phyloP scores from a whole-genome alignment of 1,140 invertebrate genomes.

The Ptiloglossa arizonensis region DNA sequence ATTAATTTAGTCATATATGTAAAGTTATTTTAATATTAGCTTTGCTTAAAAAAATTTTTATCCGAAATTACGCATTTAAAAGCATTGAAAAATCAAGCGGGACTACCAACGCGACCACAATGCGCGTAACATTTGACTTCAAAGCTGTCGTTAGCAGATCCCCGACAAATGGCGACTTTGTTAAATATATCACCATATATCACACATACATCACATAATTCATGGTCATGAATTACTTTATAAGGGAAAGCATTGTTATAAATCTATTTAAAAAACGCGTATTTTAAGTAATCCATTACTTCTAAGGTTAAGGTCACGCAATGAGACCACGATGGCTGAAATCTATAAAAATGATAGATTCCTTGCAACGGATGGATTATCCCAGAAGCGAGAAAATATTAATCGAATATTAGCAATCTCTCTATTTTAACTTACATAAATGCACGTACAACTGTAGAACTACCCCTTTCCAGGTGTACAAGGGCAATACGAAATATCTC shows the following conservation, averaged over 20 bases:
- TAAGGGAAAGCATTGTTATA: not conserved
- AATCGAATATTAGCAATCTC: not conserved
- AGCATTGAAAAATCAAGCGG: not conserved
- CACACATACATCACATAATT: no score
- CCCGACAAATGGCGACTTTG: constrained; percentile 47
- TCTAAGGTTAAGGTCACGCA: constrained; percentile 74
- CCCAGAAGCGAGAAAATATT: not conserved
- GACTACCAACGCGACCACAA: constrained; percentile 15
- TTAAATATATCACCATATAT: constrained; percentile 20
- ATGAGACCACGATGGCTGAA: constrained; percentile 74
- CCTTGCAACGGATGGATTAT: not conserved
- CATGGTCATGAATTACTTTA: not conserved
- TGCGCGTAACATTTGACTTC: constrained; percentile 9
- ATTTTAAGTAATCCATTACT: constrained; percentile 21
- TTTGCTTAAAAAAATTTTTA: not conserved
- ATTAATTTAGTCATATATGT: not conserved
- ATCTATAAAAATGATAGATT: constrained; percentile 44
- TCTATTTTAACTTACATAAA: constrained; percentile 70
- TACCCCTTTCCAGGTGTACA: constrained; percentile 69
- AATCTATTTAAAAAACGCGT: not conserved
- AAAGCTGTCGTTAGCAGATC: constrained; percentile 21
- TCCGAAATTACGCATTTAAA: not conserved
- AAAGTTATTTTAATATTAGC: not conserved
- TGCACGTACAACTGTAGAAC: constrained; percentile 76
- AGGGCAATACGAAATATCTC: constrained; percentile 66